Evolutionary conservation across 2,797 vertebrate genomes (phyloP).

Genomic region (Anguilla obscura): DNA sequence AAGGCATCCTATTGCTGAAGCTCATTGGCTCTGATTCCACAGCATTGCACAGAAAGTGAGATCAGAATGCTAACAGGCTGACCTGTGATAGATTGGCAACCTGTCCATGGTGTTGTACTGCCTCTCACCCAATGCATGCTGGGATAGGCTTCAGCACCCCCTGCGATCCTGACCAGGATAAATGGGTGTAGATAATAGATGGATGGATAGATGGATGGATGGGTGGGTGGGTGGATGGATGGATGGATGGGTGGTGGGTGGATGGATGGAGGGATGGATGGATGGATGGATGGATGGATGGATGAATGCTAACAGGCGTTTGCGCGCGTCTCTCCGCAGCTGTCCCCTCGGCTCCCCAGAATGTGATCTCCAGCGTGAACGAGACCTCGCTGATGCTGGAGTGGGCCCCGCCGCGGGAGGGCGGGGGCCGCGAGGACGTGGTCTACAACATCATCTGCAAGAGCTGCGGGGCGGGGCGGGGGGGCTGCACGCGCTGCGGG

Average conservation of each 20-base stretch:
- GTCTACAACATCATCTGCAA: constrained; percentile 98
- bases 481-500: constrained; percentile 90
- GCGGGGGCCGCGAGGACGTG: constrained; percentile 88
- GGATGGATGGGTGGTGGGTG: constrained; percentile 34
- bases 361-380: constrained; percentile 93
- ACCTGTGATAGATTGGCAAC: too few species aligned
- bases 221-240: constrained; percentile 34
- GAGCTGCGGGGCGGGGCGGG: constrained; percentile 86
- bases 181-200: too few species aligned
- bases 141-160: too few species aligned
- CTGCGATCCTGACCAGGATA: too few species aligned
- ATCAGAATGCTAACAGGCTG: neutral
- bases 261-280: too few species aligned
- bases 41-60: neutral
- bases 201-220: too few species aligned
- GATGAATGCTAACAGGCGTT: neutral
- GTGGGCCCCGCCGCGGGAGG: constrained; percentile 84
- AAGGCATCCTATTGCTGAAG: neutral
- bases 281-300: constrained; percentile 29
- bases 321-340: constrained; percentile 68
- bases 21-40: neutral
- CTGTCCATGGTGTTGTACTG: too few species aligned
- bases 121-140: too few species aligned
- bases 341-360: constrained; percentile 86
- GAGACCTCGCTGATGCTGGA: constrained; percentile 96